Percentiles rank a stretch among this genome's conserved stretches.
phyloP scores from a whole-genome alignment of 2,113 vertebrate species.

The Syrmaticus mikado region DNA sequence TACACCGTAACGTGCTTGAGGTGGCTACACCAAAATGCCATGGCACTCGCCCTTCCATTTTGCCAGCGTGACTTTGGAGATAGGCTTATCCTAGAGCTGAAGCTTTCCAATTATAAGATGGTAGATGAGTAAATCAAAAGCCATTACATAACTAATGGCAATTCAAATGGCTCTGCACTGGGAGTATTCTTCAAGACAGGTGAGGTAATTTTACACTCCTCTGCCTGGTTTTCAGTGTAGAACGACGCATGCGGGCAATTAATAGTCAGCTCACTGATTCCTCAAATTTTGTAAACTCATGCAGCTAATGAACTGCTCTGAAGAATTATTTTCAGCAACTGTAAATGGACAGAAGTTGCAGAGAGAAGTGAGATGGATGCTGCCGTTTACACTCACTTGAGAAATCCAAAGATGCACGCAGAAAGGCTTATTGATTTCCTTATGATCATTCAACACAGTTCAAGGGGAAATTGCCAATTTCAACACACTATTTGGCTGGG shows the following conservation, averaged over 20 bases:
- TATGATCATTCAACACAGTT: conserved; percentile 53
- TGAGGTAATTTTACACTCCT: background rate
- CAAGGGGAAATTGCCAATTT: conserved; percentile 54
- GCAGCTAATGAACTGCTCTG: background rate
- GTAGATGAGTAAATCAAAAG: background rate
- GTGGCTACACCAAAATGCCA: background rate
- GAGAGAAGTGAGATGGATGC: conserved; percentile 51
- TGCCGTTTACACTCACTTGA: background rate
- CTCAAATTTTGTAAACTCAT: background rate
- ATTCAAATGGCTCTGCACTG: background rate
- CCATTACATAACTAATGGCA: background rate
- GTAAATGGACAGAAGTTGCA: background rate
- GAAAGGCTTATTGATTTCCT: conserved; percentile 60
- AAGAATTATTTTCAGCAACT: conserved; percentile 21
- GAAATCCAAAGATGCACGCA: conserved; percentile 3
- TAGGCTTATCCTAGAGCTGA: background rate
- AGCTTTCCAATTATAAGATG: background rate
- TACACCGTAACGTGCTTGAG: background rate
- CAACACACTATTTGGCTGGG: conserved; percentile 32
- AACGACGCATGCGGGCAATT: background rate
- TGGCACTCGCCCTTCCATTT: background rate
- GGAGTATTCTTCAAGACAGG: background rate
- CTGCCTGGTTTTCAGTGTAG: background rate
- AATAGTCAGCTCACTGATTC: background rate
- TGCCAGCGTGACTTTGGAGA: background rate